Conservation (phyloP, 2,888 invertebrate species). For the Corbicula japonica region DNA sequence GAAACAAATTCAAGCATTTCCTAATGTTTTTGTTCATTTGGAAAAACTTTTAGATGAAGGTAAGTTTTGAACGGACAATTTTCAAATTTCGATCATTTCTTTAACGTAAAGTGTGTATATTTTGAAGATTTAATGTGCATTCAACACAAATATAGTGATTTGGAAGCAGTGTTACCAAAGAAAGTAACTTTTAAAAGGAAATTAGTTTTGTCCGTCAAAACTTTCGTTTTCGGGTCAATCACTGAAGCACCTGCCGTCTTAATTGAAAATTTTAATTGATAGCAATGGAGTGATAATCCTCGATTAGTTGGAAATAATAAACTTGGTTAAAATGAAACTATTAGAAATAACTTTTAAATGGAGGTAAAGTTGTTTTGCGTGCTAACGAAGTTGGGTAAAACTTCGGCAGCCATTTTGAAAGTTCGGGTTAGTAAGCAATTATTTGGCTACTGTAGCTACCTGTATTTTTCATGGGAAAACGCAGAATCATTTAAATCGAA, state of each 20-base stretch:
- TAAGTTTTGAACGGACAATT: constrained; percentile 88
- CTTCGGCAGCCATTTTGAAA: constrained; percentile 77
- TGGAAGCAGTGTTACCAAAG: too few relatives aligned
- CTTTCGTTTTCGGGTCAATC: constrained; percentile 51
- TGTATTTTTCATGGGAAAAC: neutral
- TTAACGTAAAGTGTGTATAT: too few relatives aligned
- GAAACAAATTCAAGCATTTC: constrained; percentile 99
- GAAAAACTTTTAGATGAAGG: constrained; percentile 99
- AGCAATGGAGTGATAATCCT: too few relatives aligned
- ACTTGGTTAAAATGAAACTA: too few relatives aligned
- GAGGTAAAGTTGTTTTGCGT: too few relatives aligned
- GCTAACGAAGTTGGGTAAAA: too few relatives aligned
- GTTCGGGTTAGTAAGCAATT: constrained; percentile 17
- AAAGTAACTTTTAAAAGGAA: constrained; percentile 26
- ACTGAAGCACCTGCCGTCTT: constrained; percentile 62
- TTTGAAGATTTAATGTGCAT: too few relatives aligned
- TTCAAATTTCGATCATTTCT: too few relatives aligned
- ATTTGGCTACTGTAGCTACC: constrained; percentile 23
- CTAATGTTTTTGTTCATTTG: constrained; percentile 99
- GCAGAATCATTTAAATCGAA: neutral
- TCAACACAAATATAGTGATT: too few relatives aligned
- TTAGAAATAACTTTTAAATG: too few relatives aligned
- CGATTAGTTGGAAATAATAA: too few relatives aligned
- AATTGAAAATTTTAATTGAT: too few relatives aligned
- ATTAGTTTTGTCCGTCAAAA: constrained; percentile 51